Evolutionary conservation across 2,888 invertebrate genomes (phyloP), one percentile per base, ranked within the genome.

Genomic region (Drosophila fungiperda): DNA sequence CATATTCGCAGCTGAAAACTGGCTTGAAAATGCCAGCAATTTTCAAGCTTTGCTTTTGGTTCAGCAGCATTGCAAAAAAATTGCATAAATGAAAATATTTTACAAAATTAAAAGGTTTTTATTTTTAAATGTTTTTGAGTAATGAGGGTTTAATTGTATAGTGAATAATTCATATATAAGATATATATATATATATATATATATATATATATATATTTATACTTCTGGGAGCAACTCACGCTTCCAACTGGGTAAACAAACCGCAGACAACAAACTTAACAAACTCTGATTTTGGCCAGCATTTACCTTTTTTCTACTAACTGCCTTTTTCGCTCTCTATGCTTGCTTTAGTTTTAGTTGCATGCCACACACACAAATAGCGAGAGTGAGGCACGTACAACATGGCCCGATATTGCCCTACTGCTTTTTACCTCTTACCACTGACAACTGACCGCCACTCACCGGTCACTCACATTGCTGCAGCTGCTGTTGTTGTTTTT

Each of bases 401-500:
- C 36, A 66, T 35, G 52, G 61, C 42, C 72, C 36, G 38, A 17
- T 54, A 6, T 26, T 54, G 54, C 54, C 35, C 54, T 53, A 48
- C 35, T 55, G 49, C 59, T 29, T 29, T 29, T 29, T 69, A 76
- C 59, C 65, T 72, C 63, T 75, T 65, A 72, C 77, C 63, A 40
- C 70, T 52, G 62, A 69, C 62, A 69, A 64, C 61, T 57, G 58
- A 55, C 49, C 49, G 29, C 50, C 61, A 38, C n/a, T 42, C 42
- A 23, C 45, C 61, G 65, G 60, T 75, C 73, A 72, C 49, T 77
- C 77, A 76, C 74, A 57, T 52, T 75, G 70, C 64, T 29, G 60
- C 61, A 59, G 54, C 60, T 33, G 36, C 26, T 29, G 33, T 20
- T 26, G 32, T 12, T 49, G 60, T 54, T 50, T 53, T 64, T 50